Evolutionary conservation across 2,113 vertebrate genomes (phyloP), one percentile per base, ranked within the genome.

Genomic region (Labeo rohita): DNA sequence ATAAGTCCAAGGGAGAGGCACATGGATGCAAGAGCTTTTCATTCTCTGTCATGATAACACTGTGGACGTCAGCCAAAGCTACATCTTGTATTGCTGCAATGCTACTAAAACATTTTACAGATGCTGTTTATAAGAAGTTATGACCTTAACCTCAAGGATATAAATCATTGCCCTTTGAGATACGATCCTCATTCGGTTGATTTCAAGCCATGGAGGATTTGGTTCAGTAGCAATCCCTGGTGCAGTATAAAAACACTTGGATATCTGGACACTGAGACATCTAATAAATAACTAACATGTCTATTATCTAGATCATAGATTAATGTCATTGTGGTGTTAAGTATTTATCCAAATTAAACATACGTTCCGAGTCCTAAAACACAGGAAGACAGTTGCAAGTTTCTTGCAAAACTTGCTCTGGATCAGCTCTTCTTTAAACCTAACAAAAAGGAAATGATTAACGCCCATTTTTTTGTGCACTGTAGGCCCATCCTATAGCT

Each of bases 31-130:
- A 85, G 82, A 88, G 65, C 80, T 72, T 87, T 86, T 84, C 54
- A 84, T 83, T 77, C 75, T 36, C 63, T 28, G 82, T 39, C 75
- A 23, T 78, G 85, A 90, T 89, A 90, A 89, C 61, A 52, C 59
- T 8, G 65, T 90, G 91, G 92, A 89, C 11, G 0, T 21, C 63
- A 70, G 85, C 92, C 92, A 93, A 83, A 28, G n/a, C 39, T 77
- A 78, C 85, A 85, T 84, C 84, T 80, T 84, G 84, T 85, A 85
- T 85, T 81, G 85, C 88, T 75, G 86, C 82, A 78, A 79, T 50
- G 36, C 85, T 49, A 61, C 65, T 59, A 59, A 59, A 59, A 59
- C 18, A 59, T 59, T 59, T 59, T 59, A 59, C 56, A 59, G 56
- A 59, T 59, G 56, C 18, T 59, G 56, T 59, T 59, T n/a, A 59